phyloP scores from a whole-genome alignment of 2,888 invertebrate genomes.

The Mythimna ferrago region DNA sequence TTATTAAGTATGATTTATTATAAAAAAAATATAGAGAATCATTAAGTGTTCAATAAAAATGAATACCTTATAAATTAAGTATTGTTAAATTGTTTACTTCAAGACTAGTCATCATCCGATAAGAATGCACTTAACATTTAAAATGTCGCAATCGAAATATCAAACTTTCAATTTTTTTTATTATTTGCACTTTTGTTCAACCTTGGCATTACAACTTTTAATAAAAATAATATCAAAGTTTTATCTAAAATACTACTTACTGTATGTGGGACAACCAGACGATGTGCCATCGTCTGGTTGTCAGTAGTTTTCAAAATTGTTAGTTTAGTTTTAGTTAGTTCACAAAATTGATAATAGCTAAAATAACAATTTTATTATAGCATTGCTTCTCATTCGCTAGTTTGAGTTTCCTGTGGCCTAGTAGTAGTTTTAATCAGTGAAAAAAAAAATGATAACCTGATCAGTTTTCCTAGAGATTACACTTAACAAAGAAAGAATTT shows the following conservation, averaged over 20 bases:
- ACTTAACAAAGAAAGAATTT: too few species aligned
- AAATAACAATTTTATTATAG: background rate
- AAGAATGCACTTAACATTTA: conserved; percentile 44
- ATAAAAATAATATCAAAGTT: conserved; percentile 6
- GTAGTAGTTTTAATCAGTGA: too few species aligned
- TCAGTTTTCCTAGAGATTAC: too few species aligned
- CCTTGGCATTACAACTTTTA: conserved; percentile 42
- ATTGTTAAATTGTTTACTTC: background rate
- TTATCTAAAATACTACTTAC: background rate
- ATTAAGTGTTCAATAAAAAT: background rate
- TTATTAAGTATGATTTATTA: background rate
- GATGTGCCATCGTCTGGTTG: background rate
- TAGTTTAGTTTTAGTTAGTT: too few species aligned
- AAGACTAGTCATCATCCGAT: conserved; percentile 9
- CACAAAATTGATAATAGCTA: background rate
- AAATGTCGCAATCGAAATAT: conserved; percentile 20
- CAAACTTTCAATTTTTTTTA: conserved; percentile 29
- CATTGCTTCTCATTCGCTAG: too few species aligned
- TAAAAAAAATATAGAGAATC: background rate
- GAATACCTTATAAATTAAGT: background rate
- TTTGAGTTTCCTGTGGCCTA: too few species aligned
- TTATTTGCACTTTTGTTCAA: conserved; percentile 5
- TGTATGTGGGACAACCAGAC: too few species aligned
- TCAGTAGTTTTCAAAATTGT: too few species aligned
- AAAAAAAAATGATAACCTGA: too few species aligned